A percentile compares a stretch with the other conserved stretches of the same genome.
These are phyloP conservation scores for Zootermopsis nevadensis DNA, from an alignment of 2,888 invertebrate species.

Conservation along the genomic window DNA sequence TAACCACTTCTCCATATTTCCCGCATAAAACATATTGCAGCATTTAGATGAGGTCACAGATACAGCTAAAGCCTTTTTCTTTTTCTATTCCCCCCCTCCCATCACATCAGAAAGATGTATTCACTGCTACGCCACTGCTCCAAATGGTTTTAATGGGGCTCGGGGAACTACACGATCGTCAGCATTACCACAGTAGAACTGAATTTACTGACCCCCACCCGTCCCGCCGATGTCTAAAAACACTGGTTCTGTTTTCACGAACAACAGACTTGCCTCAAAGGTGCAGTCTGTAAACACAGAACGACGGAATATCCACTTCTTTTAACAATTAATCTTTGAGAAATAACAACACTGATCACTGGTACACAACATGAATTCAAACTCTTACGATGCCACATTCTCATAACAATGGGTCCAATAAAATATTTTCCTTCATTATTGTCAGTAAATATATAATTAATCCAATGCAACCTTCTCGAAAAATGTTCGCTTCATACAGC, in stretches of 20 bases:
- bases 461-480: too few species aligned
- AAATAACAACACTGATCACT: neutral
- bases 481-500: too few species aligned
- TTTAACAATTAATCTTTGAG: neutral
- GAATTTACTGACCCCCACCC: slow-evolving; percentile 29
- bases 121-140: neutral
- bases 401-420: too few species aligned
- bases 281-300: neutral
- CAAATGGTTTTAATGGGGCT: slow-evolving; percentile 34
- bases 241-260: neutral
- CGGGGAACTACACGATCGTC: neutral
- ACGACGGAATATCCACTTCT: neutral
- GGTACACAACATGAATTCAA: neutral
- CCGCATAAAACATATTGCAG: slow-evolving; percentile 15
- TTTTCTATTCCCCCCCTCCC: too few species aligned
- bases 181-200: slow-evolving; percentile 3
- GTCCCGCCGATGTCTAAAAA: neutral
- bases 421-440: too few species aligned
- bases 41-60: slow-evolving; percentile 20
- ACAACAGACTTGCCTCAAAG: neutral
- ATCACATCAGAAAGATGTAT: slow-evolving; percentile 24
- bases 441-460: too few species aligned
- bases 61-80: slow-evolving; percentile 23
- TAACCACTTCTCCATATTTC: slow-evolving; percentile 29
- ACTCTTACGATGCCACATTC: too few species aligned